Evolutionary conservation across 2,888 invertebrate genomes (phyloP).

Genomic region (Syrista parreyssii): DNA sequence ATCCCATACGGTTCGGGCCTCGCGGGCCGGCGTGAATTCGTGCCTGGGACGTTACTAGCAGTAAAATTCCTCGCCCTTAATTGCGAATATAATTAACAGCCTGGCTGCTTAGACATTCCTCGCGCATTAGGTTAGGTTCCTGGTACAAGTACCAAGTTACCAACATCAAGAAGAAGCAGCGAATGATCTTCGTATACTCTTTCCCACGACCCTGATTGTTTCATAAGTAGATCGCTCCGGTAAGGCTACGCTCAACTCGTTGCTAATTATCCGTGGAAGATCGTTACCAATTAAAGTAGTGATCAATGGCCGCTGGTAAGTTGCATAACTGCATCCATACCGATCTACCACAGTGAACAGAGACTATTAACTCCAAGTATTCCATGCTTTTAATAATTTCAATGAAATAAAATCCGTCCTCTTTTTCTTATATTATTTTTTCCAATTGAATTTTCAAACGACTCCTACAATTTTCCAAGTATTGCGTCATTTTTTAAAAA

Average conservation of each 20-base stretch:
- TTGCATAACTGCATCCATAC: not conserved
- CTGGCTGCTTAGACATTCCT: slow-evolving; percentile 19
- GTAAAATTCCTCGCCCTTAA: slow-evolving; percentile 47
- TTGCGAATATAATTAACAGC: slow-evolving; percentile 59
- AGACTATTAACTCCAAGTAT: not conserved
- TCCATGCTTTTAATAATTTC: not conserved
- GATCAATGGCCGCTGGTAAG: slow-evolving; percentile 29
- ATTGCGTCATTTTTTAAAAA: not conserved
- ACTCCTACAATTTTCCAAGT: not conserved
- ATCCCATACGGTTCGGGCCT: not conserved
- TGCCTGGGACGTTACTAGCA: slow-evolving; percentile 41
- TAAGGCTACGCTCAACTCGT: slow-evolving; percentile 52
- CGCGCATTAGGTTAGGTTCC: not conserved
- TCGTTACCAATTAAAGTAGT: slow-evolving; percentile 49
- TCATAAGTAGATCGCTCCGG: slow-evolving; percentile 49
- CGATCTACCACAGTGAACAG: not conserved
- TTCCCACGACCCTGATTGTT: slow-evolving; percentile 56
- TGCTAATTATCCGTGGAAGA: slow-evolving; percentile 52
- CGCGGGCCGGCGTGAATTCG: slow-evolving; percentile 36
- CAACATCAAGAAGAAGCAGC: not conserved
- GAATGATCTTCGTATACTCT: slow-evolving; percentile 24
- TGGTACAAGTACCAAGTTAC: not conserved
- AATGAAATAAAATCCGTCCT: not conserved
- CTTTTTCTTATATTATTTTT: not conserved
- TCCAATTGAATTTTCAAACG: not conserved